These are phyloP conservation scores for Eidolon helvum DNA, from an alignment of 2,113 vertebrate genomes.

Conservation along the genomic window DNA sequence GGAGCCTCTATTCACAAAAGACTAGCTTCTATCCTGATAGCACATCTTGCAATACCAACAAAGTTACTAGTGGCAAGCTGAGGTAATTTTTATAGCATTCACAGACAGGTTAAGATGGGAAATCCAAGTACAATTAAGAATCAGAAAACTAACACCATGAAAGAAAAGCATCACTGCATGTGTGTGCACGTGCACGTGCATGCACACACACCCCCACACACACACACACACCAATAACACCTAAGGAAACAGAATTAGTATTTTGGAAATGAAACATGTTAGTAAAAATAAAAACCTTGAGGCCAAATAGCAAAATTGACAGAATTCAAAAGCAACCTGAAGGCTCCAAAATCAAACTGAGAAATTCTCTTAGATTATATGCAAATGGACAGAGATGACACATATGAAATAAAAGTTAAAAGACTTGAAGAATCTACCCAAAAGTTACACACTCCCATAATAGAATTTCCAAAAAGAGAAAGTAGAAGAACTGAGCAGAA, in stretches of 20 bases:
- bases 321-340: background rate
- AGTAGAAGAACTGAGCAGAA: background rate
- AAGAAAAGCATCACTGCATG: too few relatives aligned
- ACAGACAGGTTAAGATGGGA: background rate
- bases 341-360: background rate
- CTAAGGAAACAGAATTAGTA: background rate
- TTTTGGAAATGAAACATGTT: background rate
- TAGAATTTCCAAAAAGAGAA: background rate
- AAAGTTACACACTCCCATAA: background rate
- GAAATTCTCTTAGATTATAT: background rate
- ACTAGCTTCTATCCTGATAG: background rate
- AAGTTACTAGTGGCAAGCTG: background rate
- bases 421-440: background rate
- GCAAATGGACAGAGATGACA: background rate
- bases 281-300: background rate
- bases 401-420: background rate
- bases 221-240: background rate
- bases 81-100: background rate
- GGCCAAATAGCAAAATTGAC: background rate
- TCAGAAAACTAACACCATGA: background rate
- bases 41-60: background rate
- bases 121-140: background rate
- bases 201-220: background rate
- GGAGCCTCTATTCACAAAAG: background rate
- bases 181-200: too few relatives aligned